Base-by-base conservation (phyloP, 2,888 invertebrate species). In the Argyresthia goedartella region DNA sequence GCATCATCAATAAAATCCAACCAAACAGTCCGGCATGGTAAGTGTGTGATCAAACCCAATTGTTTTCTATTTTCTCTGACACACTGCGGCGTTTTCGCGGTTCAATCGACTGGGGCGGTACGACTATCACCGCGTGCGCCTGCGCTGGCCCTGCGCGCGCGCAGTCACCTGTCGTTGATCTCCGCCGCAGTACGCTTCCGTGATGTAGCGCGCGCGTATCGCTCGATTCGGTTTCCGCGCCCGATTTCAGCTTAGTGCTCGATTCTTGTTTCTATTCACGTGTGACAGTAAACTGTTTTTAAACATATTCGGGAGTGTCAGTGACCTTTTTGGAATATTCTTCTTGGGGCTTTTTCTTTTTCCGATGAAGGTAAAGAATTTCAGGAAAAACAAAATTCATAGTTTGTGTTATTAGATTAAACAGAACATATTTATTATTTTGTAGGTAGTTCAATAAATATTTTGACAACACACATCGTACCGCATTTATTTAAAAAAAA, bases 21-120 rank as follows among this genome's bases (percentile, higher is more conserved):
- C 6, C 25, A 25, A 4, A 25, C 25, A 25, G 25, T 25, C 25
- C 9, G 61, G 69, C 63, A 70, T 69, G 63, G 73, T 71, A 69
- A 75, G 69, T 72, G 65, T 48, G 66, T 66, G 65, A 68, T 25
- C 6, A 25, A 25, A 6, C 25, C 25, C 25, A 25, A 25, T 69
- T 64, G 72, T 74, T 80, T 76, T 76, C 76, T 60, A 66, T 76
- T 79, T 78, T 81, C 77, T 74, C 78, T 73, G 69, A 64, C 65
- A 63, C 66, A 60, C 64, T 65, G 67, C 76, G 79, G 73, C 78
- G 76, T 75, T 66, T 76, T 73, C 63, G 67, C 53, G 55, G 63
- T 65, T 64, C 66, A 65, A 61, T 62, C 25, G 25, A 44, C 4
- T 11, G 39, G 7, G 7, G 39, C n/a, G 39, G 39, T 39, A 39